Base-by-base conservation (phyloP, 2,797 vertebrate genomes). In the Chloroceryle inda region DNA sequence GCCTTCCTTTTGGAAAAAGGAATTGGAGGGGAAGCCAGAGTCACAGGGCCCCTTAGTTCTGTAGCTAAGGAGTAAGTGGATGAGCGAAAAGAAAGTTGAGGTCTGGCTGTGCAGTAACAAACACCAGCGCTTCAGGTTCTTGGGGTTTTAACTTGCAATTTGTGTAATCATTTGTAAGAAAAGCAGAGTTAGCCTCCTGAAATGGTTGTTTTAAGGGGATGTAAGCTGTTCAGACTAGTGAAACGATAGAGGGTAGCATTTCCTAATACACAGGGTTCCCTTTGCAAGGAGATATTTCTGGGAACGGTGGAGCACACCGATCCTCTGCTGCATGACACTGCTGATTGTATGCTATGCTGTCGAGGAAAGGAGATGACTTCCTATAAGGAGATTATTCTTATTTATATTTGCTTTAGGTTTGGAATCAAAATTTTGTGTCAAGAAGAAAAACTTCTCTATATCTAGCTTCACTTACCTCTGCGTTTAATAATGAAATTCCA, bases 241-340 rank as follows among this genome's bases (percentile, higher is more conserved):
- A 86, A 76, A 93, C 91, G n/a, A 71, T 82, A 96, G 95, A 52
- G 92, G 93, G 92, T 86, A 96, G 95, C 83, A 95, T 96, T 95
- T 92, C 91, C 92, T 91, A 85, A 85, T 61, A 19, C 58, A 85
- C 42, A 3, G 26, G 23, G n/a, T 38, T 91, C 40, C 52, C 31
- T 73, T 63, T 31, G 47, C 67, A 64, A 40, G 82, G 72, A 73
- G 61, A 29, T 0, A 13, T 74, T 56, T 85, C 55, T 1, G 11
- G 13, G 35, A 8, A 8, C 82, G 26, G 6, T 37, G 40, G 61
- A 61, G 61, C 81, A 45, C 21, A 14, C 50, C 21, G 29, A 49
- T 79, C n/a, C 49, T 88, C 47, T 15, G 2, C 31, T 47, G 35
- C 4, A 1, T n/a, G 35, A 20, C 11, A 29, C 1, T 50, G 49